Evolutionary conservation across 2,797 vertebrate genomes (phyloP), one percentile per base, ranked within the genome.

Genomic region (Enteromius unitaeniatus): DNA sequence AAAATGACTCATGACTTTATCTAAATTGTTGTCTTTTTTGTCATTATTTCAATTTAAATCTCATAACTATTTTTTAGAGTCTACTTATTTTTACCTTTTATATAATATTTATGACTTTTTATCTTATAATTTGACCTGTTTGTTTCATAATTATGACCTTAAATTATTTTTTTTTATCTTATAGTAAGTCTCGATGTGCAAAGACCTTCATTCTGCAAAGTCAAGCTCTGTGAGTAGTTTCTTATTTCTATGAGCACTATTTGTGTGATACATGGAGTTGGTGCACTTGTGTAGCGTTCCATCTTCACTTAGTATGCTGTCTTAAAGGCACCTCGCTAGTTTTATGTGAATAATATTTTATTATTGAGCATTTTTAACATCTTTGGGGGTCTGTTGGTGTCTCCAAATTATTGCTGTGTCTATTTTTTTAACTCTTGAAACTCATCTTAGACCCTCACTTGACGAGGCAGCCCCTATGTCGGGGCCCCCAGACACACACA

Each of bases 351-450:
- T 0, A 64, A 78, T 21, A 65, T 64, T 78, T 62, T 13, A 62
- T 4, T 23, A 13, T 49, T 31, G 17, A 31, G 60, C 26, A 34
- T 49, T 62, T 78, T 78, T 64, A 78, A 65, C 17, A 14, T 47
- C 17, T 28, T 70, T 42, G 14, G 31, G 17, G 51, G n/a, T 73
- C 26, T 34, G 28, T 2, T 19, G 19, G 64, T n/a, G 17, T 40
- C 34, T 53, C 42, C 15, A 55, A 51, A 69, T 69, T 40, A 69
- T 40, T 49, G 6, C 65, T 26, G 31, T 21, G 28, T 55, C 69
- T 82, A 64, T 51, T 49, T 47, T 74, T 64, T 67, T 82, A 31
- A 68, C 23, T 67, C 23, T 53, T 11, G 62, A 51, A 74, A 55
- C 62, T 55, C 62, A 58, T 58, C 72, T 68, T 55, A 15, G 72